Base-by-base conservation (phyloP, 2,113 vertebrate species). In the Spea bombifrons region DNA sequence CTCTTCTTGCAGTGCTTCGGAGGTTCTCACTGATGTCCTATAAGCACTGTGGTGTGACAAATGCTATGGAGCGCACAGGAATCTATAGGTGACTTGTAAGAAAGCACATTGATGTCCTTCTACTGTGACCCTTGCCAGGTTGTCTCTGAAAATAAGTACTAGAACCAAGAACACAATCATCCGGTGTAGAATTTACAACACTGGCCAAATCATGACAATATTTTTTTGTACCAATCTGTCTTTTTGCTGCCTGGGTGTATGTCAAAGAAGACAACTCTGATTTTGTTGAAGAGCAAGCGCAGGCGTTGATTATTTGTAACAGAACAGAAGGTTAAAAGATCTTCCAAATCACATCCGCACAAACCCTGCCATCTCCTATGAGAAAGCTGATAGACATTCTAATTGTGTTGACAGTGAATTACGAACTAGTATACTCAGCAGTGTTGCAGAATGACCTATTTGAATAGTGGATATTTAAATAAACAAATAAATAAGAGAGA, bases 281-380 rank as follows among this genome's bases (percentile, higher is more conserved):
- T 70, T 70, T 67, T 46, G 69, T 57, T 15, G 66, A 76, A 76
- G 53, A 8, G 57, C 57, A 59, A 50, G 55, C 10, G 16, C 52
- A 78, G 67, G 67, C 67, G 55, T 52, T 52, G 75, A 71, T 71
- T 63, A 71, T 55, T 71, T 78, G 48, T 4, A 72, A 66, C 76
- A 78, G 68, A 78, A 78, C 76, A 71, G 68, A 78, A 78, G 76
- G 76, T 78, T 78, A 72, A 46, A 59, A 46, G 69, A 71, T 72
- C 76, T 66, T 66, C 44, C 68, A 9, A 66, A 65, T 66, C 68
- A 65, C 76, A 71, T 72, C 68, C 76, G n/a, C 76, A 66, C 69
- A 66, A 47, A 30, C 76, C 59, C 69, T 47, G 68, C 57, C 76
- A 78, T 63, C 46, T 72, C 46, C 76, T 53, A 78, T 71, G 76